Conservation (phyloP, 1,140 invertebrate species). For the Aleiodes sp. region DNA sequence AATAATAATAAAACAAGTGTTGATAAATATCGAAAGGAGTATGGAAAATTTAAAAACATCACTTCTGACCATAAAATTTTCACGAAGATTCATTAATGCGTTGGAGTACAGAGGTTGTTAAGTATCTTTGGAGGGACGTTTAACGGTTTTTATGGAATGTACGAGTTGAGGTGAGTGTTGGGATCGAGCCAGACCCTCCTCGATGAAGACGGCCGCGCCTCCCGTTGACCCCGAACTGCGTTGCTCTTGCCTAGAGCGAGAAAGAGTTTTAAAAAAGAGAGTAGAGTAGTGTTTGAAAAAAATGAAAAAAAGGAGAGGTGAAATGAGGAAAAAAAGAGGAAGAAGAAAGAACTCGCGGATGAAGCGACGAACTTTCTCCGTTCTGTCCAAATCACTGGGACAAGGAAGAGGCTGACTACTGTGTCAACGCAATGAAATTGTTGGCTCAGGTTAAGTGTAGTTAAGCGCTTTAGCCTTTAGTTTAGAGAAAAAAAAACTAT, state of each 20-base stretch:
- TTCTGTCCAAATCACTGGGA: slow-evolving; percentile 17
- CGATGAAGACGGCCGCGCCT: slow-evolving; percentile 58
- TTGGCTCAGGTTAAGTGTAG: background rate
- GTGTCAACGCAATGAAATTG: background rate
- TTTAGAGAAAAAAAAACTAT: too few relatives aligned
- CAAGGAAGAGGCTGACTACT: background rate
- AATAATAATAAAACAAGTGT: too few relatives aligned
- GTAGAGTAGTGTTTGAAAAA: slow-evolving; percentile 12
- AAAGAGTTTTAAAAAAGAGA: slow-evolving; percentile 18
- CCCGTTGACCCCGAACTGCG: slow-evolving; percentile 58
- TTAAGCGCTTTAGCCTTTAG: too few relatives aligned
- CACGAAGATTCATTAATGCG: background rate
- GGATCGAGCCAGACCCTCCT: slow-evolving; percentile 58
- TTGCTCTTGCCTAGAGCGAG: slow-evolving; percentile 45
- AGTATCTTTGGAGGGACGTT: slow-evolving; percentile 46
- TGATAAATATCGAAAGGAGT: slow-evolving; percentile 13
- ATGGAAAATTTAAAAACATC: background rate
- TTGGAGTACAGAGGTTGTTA: slow-evolving; percentile 15
- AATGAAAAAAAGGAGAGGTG: slow-evolving; percentile 40
- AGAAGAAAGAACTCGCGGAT: slow-evolving; percentile 41
- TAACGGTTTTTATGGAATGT: slow-evolving; percentile 66
- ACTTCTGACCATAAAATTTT: background rate
- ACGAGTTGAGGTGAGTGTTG: slow-evolving; percentile 55
- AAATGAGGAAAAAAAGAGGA: slow-evolving; percentile 22
- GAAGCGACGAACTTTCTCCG: slow-evolving; percentile 55